A percentile compares a stretch with the other conserved stretches of the same genome.
Evolutionary conservation across 2,888 invertebrate genomes (phyloP).

Genomic region (Thera britannica): DNA sequence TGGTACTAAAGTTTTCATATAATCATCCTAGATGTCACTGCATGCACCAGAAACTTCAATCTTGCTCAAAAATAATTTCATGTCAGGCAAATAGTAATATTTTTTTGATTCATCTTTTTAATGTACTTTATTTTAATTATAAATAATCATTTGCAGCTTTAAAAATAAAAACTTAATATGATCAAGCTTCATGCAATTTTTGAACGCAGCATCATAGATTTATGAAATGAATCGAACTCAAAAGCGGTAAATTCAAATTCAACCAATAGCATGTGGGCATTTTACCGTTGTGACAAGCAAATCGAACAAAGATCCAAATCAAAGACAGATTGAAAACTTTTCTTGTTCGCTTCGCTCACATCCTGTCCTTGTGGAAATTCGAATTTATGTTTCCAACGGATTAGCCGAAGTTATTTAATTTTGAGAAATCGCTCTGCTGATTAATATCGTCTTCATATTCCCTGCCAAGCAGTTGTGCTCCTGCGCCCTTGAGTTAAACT

Average conservation of each 20-base stretch:
- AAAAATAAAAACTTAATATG: no score
- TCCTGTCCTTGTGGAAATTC: constrained; percentile 63
- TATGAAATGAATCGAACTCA: constrained; percentile 54
- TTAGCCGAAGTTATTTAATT: constrained; percentile 51
- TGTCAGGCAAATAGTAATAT: no score
- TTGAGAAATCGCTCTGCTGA: constrained; percentile 45
- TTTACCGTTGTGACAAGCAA: constrained; percentile 61
- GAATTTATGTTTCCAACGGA: constrained; percentile 71
- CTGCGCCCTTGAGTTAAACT: constrained; percentile 44
- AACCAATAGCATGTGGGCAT: constrained; percentile 65
- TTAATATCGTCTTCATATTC: constrained; percentile 50
- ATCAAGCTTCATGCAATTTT: neutral
- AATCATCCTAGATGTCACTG: constrained; percentile 9
- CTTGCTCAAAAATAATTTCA: neutral
- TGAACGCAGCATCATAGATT: constrained; percentile 61
- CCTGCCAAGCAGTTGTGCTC: constrained; percentile 48
- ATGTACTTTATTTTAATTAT: no score
- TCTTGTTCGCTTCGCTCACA: constrained; percentile 52
- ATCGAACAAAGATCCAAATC: constrained; percentile 32
- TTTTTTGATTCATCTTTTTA: no score
- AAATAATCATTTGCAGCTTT: no score
- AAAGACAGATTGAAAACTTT: constrained; percentile 50
- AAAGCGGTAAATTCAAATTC: constrained; percentile 67
- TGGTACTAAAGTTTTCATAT: neutral
- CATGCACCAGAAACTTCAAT: neutral